Evolutionary conservation across 2,888 invertebrate genomes (phyloP).

Genomic region (Acleris sparsana): DNA sequence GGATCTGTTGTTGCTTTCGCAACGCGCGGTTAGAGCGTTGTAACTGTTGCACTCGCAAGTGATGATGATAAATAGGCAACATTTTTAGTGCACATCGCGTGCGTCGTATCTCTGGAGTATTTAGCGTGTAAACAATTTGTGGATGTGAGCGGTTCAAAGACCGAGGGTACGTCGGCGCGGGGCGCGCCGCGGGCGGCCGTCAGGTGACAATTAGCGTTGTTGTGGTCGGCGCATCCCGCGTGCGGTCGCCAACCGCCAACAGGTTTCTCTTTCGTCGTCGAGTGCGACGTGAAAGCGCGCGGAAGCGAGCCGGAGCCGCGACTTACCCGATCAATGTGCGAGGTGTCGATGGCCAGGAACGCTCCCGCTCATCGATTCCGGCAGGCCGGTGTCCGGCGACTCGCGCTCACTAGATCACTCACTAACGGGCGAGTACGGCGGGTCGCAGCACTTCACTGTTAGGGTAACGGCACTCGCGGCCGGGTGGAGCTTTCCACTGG

Average conservation of each 20-base stretch:
- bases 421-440: constrained; percentile 70
- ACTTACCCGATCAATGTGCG: constrained; percentile 79
- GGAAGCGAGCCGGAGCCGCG: constrained; percentile 29
- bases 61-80: constrained; percentile 3
- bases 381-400: constrained; percentile 51
- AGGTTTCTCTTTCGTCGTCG: constrained; percentile 48
- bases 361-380: constrained; percentile 62
- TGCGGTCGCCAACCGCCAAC: constrained; percentile 40
- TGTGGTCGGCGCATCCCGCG: constrained; percentile 40
- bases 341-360: constrained; percentile 63
- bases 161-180: constrained; percentile 55
- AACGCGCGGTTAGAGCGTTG: not conserved
- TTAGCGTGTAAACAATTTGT: constrained; percentile 57
- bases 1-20: not conserved
- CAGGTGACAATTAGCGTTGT: constrained; percentile 43
- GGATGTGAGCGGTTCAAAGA: constrained; percentile 64
- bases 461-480: constrained; percentile 42
- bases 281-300: constrained; percentile 42
- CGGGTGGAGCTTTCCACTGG: constrained; percentile 30
- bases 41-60: not conserved
- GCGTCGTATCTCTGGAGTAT: constrained; percentile 52
- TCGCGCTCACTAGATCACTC: constrained; percentile 59
- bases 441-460: constrained; percentile 61
- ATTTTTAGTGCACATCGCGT: constrained; percentile 7
- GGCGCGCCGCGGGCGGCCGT: constrained; percentile 41